Base-by-base conservation (phyloP, 2,113 vertebrate genomes). In the Anarhynchus alexandrinus region DNA sequence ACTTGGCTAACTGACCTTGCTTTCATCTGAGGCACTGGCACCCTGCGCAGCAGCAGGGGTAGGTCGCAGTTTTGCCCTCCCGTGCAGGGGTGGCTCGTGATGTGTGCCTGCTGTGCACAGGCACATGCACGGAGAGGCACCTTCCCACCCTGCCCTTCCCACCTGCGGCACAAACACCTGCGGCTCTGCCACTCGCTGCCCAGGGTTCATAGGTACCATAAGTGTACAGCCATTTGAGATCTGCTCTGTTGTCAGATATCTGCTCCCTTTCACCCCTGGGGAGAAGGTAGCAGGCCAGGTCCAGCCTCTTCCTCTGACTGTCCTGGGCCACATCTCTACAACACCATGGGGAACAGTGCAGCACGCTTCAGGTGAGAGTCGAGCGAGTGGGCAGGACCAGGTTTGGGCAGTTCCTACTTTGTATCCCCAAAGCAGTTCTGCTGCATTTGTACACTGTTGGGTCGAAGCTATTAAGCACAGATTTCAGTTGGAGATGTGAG, bases 141-240 rank as follows among this genome's bases (percentile, higher is more conserved):
- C 45, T 67, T 55, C 47, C n/a, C 43, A 54, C 5, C n/a, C 51
- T n/a, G 26, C 38, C 34, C 65, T 57, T 69, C 59, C 66, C 66
- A 61, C 22, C 5, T 1, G 54, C 6, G 1, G 43, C 58, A 49
- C 65, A 73, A 90, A 58, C 21, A 32, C 42, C 22, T 19, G 25
- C 6, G 1, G n/a, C 30, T 82, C 66, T 57, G 49, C 2, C 0
- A 13, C 55, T 51, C 3, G 1, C 49, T 78, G 49, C 6, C 5
- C 2, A 6, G 21, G 9, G 5, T 32, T 87, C 10, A 3, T 47
- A 67, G 54, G 54, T 54, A 65, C 69, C 2, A 0, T 30, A 36
- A 49, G 30, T 1, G 12, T 34, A 38, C 38, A 36, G 42, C 17
- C 9, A 4, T 55, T 83, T 17, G 47, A 49, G 65, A 51, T 34